Conservation (phyloP, 2,797 vertebrate species). For the Sciurus vulgaris region DNA sequence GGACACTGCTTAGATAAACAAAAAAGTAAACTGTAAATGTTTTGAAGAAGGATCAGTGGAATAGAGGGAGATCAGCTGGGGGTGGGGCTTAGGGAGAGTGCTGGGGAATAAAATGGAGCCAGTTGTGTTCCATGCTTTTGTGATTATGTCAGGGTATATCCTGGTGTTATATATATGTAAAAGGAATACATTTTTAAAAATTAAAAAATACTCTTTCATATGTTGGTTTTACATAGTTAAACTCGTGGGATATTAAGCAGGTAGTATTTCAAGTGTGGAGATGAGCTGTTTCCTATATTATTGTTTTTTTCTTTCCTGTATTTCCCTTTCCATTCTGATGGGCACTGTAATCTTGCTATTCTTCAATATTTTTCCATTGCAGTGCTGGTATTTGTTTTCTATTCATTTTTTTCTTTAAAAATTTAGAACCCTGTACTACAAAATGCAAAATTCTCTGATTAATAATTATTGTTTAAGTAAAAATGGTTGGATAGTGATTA, state of each 20-base stretch:
- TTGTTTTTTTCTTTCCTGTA: background rate
- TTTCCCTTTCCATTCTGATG: background rate
- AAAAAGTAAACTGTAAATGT: too few species aligned
- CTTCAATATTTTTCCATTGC: background rate
- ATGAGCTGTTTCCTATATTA: background rate
- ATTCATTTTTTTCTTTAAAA: background rate
- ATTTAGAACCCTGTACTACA: background rate
- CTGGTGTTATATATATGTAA: too few species aligned
- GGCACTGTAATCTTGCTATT: background rate
- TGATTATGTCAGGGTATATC: too few species aligned
- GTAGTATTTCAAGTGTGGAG: background rate
- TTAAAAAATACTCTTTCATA: background rate
- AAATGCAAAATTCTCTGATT: background rate
- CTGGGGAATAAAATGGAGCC: too few species aligned
- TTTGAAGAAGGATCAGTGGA: too few species aligned
- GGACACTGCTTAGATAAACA: too few species aligned
- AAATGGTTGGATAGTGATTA: background rate
- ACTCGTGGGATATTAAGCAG: background rate
- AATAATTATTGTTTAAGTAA: background rate
- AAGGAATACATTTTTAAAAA: too few species aligned
- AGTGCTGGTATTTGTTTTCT: background rate
- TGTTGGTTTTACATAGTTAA: slow-evolving; percentile 11
- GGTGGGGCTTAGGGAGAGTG: too few species aligned
- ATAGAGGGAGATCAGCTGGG: too few species aligned
- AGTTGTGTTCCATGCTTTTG: too few species aligned